These are phyloP conservation scores for Dusona sp. DNA, from an alignment of 2,888 invertebrate species.

Conservation along the genomic window DNA sequence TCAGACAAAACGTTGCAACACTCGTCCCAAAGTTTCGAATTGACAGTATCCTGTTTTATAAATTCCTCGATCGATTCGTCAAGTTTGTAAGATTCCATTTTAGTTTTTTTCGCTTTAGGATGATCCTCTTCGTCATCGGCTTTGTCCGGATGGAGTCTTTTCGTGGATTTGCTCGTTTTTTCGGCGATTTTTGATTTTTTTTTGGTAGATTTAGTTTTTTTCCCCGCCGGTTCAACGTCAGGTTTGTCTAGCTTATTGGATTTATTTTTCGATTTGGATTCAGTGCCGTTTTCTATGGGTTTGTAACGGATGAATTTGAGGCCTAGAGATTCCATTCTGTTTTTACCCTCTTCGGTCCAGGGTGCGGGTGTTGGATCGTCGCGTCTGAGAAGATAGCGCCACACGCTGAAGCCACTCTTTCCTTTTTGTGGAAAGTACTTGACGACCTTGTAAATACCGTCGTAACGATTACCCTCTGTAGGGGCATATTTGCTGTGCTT, in stretches of 20 bases:
- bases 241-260: constrained; percentile 72
- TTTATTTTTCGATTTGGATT: constrained; percentile 6
- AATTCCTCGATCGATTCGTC: constrained; percentile 80
- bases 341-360: constrained; percentile 90
- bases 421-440: constrained; percentile 93
- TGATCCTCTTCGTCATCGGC: constrained; percentile 39
- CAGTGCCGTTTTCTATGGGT: constrained; percentile 85
- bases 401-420: constrained; percentile 91
- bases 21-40: constrained; percentile 89
- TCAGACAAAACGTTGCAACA: constrained; percentile 85
- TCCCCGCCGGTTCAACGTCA: constrained; percentile 69
- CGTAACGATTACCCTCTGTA: constrained; percentile 90
- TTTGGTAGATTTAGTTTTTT: constrained; percentile 18
- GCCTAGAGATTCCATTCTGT: constrained; percentile 79
- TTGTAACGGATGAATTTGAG: constrained; percentile 86
- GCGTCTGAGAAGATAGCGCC: constrained; percentile 91
- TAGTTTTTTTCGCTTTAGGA: constrained; percentile 83
- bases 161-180: neutral
- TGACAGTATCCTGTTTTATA: constrained; percentile 87
- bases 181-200: constrained; percentile 10
- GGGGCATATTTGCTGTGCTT: constrained; percentile 93
- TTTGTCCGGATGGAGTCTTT: constrained; percentile 5
- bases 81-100: constrained; percentile 78
- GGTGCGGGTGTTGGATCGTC: constrained; percentile 93
- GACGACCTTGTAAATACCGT: constrained; percentile 94